These are phyloP conservation scores for Anoura caudifer DNA, from an alignment of 2,113 vertebrate species.

Conservation along the genomic window DNA sequence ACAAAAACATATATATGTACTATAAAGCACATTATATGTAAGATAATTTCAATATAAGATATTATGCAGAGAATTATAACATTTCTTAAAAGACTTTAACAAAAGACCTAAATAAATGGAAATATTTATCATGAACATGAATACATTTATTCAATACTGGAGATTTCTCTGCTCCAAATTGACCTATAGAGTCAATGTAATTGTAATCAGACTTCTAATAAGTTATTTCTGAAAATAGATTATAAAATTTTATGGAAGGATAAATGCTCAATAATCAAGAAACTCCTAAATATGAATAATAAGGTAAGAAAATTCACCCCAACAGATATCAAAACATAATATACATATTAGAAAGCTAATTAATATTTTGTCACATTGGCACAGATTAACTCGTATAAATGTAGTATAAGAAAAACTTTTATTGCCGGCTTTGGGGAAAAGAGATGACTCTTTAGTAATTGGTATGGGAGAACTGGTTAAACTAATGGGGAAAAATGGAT, in stretches of 20 bases:
- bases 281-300: neutral
- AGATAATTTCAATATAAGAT: neutral
- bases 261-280: neutral
- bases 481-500: neutral
- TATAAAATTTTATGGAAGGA: neutral
- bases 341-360: neutral
- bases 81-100: neutral
- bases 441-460: neutral
- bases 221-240: neutral
- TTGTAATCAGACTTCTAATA: neutral
- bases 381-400: neutral
- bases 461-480: neutral
- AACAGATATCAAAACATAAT: neutral
- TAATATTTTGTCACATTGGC: neutral
- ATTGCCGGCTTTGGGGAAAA: neutral
- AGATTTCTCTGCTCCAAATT: neutral
- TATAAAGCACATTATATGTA: neutral
- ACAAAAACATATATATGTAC: neutral
- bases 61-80: neutral
- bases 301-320: neutral
- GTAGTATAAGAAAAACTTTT: neutral
- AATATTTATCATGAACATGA: neutral
- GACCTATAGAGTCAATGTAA: neutral
- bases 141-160: neutral
- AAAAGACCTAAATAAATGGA: neutral